Percentiles rank a stretch among this genome's conserved stretches.
Conservation (phyloP, 2,113 vertebrate genomes). For the Mugil cephalus region DNA sequence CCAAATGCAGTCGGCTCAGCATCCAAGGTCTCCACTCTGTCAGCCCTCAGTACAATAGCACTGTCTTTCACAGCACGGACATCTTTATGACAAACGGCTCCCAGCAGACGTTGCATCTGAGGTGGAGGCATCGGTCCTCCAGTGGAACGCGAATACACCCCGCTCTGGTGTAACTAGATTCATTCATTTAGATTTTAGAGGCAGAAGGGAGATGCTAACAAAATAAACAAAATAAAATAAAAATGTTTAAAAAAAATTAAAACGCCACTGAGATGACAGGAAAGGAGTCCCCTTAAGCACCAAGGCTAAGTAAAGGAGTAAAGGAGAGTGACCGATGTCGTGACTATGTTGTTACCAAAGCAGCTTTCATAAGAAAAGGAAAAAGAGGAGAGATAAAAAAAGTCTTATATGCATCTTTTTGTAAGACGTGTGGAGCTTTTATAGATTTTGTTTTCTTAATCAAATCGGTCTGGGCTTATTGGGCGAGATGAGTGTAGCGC, state of each 20-base stretch:
- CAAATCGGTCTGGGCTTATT: slow-evolving; percentile 84
- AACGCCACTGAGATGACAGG: slow-evolving; percentile 54
- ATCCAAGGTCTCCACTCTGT: slow-evolving; percentile 93
- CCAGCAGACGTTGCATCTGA: slow-evolving; percentile 73
- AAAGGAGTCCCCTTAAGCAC: slow-evolving; percentile 79
- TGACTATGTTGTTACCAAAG: slow-evolving; percentile 99
- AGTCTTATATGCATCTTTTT: slow-evolving; percentile 99
- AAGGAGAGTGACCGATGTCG: slow-evolving; percentile 89
- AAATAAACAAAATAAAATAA: slow-evolving; percentile 65
- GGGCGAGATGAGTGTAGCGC: slow-evolving; percentile 83
- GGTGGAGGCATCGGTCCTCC: slow-evolving; percentile 70
- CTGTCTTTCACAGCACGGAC: slow-evolving; percentile 97
- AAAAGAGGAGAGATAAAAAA: slow-evolving; percentile 66
- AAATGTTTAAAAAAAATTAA: slow-evolving; percentile 37
- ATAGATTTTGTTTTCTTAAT: slow-evolving; percentile 92
- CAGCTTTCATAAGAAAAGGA: slow-evolving; percentile 92
- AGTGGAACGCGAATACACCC: slow-evolving; percentile 61
- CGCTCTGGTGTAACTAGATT: slow-evolving; percentile 86
- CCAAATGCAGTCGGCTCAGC: slow-evolving; percentile 93
- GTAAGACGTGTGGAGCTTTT: slow-evolving; percentile 98
- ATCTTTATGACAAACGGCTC: slow-evolving; percentile 94
- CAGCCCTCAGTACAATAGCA: slow-evolving; percentile 97
- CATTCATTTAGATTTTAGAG: slow-evolving; percentile 91
- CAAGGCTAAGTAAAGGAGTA: slow-evolving; percentile 85
- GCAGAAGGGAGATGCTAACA: slow-evolving; percentile 83